These are phyloP conservation scores for Pseudocheirus occidentalis DNA, from an alignment of 2,797 vertebrate species.

Conservation along the genomic window DNA sequence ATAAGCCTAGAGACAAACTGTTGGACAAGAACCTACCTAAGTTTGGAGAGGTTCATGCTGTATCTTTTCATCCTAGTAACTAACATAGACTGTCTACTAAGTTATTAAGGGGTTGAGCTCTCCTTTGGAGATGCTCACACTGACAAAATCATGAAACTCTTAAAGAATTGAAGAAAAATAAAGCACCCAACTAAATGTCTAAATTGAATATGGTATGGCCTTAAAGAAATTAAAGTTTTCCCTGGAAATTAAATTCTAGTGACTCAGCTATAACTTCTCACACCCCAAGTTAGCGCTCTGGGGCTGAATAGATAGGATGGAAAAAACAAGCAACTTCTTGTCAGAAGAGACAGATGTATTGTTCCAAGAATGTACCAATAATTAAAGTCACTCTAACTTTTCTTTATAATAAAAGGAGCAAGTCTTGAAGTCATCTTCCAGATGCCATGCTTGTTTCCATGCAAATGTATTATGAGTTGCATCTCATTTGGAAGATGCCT, in stretches of 20 bases:
- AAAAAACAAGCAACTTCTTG: background rate
- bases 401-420: background rate
- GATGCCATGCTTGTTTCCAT: background rate
- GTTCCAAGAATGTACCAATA: background rate
- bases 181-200: background rate
- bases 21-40: background rate
- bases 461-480: background rate
- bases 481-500: background rate
- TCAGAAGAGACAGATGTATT: background rate
- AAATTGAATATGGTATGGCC: background rate
- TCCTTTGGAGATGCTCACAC: background rate
- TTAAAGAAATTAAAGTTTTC: background rate
- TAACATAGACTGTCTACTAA: background rate
- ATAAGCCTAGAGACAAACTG: background rate
- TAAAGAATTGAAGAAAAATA: background rate
- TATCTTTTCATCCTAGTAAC: background rate
- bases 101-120: background rate
- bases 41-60: background rate
- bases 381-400: background rate
- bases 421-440: constrained; percentile 12
- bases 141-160: background rate
- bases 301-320: background rate
- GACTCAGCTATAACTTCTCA: background rate
- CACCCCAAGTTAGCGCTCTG: background rate
- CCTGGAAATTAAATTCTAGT: background rate